phyloP scores from a whole-genome alignment of 2,888 invertebrate species.

The Mimumesa dahlbomi region DNA sequence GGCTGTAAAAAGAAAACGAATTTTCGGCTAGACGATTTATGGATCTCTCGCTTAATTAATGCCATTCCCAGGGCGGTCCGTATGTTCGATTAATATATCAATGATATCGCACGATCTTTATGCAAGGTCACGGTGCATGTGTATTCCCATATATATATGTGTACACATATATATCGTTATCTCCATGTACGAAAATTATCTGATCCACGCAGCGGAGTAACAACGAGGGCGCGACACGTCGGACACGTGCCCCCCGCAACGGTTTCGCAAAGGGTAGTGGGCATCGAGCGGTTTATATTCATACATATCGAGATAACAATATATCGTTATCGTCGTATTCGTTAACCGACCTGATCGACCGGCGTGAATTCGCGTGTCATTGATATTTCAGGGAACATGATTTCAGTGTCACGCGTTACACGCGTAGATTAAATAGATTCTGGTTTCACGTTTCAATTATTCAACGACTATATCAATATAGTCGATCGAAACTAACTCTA shows the following conservation, averaged over 20 bases:
- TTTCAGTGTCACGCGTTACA: conserved; percentile 3
- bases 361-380: conserved; percentile 47
- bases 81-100: conserved; percentile 62
- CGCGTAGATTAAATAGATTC: conserved; percentile 24
- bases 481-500: too few relatives aligned
- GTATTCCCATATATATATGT: conserved; percentile 21
- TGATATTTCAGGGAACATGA: conserved; percentile 25
- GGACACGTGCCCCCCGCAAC: conserved; percentile 60
- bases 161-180: conserved; percentile 37
- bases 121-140: conserved; percentile 53
- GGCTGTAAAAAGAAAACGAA: too few relatives aligned
- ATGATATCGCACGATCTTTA: conserved; percentile 55
- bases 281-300: conserved; percentile 46
- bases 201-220: conserved; percentile 58
- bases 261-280: conserved; percentile 61
- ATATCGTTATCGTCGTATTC: conserved; percentile 61
- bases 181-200: conserved; percentile 62
- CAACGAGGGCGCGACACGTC: conserved; percentile 66
- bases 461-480: too few relatives aligned
- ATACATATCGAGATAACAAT: conserved; percentile 57
- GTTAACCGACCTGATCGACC: conserved; percentile 56
- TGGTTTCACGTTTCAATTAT: conserved; percentile 10
- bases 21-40: neutral
- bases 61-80: conserved; percentile 35
- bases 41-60: conserved; percentile 10